Evolutionary conservation across 2,888 invertebrate genomes (phyloP), one percentile per base, ranked within the genome.

Genomic region (Lasioglossum pauxillum): DNA sequence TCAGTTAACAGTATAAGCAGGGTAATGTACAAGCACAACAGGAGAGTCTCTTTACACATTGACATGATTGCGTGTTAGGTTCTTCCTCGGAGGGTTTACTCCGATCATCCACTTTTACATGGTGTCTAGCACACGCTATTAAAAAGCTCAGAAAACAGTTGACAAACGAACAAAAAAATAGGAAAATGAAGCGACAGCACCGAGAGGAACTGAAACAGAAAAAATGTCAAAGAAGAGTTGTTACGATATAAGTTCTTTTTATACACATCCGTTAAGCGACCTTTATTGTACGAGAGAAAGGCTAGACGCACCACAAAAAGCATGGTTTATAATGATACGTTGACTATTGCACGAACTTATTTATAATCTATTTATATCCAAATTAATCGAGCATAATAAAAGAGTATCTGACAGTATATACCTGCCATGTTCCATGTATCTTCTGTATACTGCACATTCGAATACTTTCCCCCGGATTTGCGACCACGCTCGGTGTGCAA

Each of bases 291-390:
- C 53, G 53, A 49, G 57, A 74, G 49, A 49, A 57, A 74, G 71
- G 78, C 73, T 85, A 81, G 76, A 78, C 78, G 81, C 84, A 82
- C 86, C 71, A 69, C 83, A 81, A 86, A 69, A 69, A 84, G 81
- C 87, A 86, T 83, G 79, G 74, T 86, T 86, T 87, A 78, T 86
- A 87, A 77, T 75, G 81, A 87, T 64, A 86, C 84, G 78, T 86
- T 86, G 81, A 87, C 75, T 83, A 87, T 81, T 82, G 87, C 87
- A 86, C 86, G 81, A 83, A 84, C 84, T 84, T 87, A 87, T 87
- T 86, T 86, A 87, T 86, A 86, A 87, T 87, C 87, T 87, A 87
- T 86, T 87, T 87, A 87, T 87, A 87, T 87, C 81, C 87, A 84
- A 84, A 86, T 84, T 86, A 86, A 84, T 86, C 87, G 77, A 87